Base-by-base conservation (phyloP, 2,113 vertebrate genomes). In the Ophiodon elongatus region DNA sequence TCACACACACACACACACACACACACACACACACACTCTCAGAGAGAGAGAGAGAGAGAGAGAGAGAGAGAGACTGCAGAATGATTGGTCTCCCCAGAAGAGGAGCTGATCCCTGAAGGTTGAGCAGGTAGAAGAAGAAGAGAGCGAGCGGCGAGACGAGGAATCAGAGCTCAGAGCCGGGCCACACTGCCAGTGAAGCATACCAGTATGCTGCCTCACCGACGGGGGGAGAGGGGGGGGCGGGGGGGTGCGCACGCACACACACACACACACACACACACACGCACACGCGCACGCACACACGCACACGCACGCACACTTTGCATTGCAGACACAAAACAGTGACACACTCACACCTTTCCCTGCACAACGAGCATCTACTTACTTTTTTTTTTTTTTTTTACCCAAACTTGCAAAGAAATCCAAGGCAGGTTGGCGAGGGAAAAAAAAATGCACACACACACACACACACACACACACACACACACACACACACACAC, bases 121-220 rank as follows among this genome's bases (percentile, higher is more conserved):
- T 39, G 76, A 77, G 66, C 79, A 86, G 88, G 79, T 82, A 86
- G 69, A 76, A 29, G 81, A 81, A 70, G n/a, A 76, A 74, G 76
- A 54, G 66, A 66, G 64, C 4, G 8, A 77, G 62, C 73, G 63
- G 59, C 25, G 80, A 85, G 68, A 67, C 64, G 41, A 59, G 57
- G 85, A 89, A 79, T 83, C 79, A 52, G 80, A 39, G 88, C 85
- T 80, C 77, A 52, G 82, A 84, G 91, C 86, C 87, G 65, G 87
- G 88, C 92, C 85, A 90, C 88, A 76, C 87, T 85, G 88, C 87
- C 89, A 92, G 91, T 93, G 90, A 91, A 94, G 93, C 94, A 95
- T 94, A 95, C 94, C 91, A 94, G 92, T 90, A 91, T 84, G 88
- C 84, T 93, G 91, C 91, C 94, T 91, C 95, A 95, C 94, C 88